These are phyloP conservation scores for Eupithecia inturbata DNA, from an alignment of 2,888 invertebrate genomes.

Conservation along the genomic window DNA sequence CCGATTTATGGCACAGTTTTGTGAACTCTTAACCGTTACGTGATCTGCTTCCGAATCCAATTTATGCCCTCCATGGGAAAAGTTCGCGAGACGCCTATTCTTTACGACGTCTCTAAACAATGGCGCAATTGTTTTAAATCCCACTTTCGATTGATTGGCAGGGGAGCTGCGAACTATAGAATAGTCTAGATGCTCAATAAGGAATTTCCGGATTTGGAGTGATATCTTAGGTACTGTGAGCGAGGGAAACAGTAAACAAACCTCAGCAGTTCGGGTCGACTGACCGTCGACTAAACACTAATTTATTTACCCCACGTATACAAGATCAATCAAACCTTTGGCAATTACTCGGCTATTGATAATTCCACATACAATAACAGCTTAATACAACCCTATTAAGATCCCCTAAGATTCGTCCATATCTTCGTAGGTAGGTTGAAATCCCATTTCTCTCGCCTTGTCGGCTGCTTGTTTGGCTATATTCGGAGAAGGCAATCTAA, in stretches of 20 bases:
- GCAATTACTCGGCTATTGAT: slow-evolving; percentile 46
- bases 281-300: slow-evolving; percentile 30
- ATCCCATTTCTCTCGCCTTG: slow-evolving; percentile 66
- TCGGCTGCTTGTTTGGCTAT: slow-evolving; percentile 75
- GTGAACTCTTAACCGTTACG: slow-evolving; percentile 84
- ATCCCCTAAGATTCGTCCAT: slow-evolving; percentile 42
- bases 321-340: slow-evolving; percentile 38
- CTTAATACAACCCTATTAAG: slow-evolving; percentile 50
- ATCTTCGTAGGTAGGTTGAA: slow-evolving; percentile 33
- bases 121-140: slow-evolving; percentile 54
- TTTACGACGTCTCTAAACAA: slow-evolving; percentile 70
- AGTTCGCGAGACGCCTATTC: slow-evolving; percentile 76
- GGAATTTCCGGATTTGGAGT: neutral
- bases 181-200: slow-evolving; percentile 1
- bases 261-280: slow-evolving; percentile 23
- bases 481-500: slow-evolving; percentile 80
- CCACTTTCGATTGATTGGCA: slow-evolving; percentile 44
- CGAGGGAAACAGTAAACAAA: slow-evolving; percentile 25
- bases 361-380: slow-evolving; percentile 45
- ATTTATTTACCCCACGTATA: slow-evolving; percentile 35
- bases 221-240: neutral
- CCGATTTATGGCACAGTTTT: slow-evolving; percentile 84
- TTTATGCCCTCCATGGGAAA: slow-evolving; percentile 82
- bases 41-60: slow-evolving; percentile 84
- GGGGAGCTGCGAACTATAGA: slow-evolving; percentile 10